Conservation (phyloP, 2,797 vertebrate genomes). For the Sebastolobus alascanus region DNA sequence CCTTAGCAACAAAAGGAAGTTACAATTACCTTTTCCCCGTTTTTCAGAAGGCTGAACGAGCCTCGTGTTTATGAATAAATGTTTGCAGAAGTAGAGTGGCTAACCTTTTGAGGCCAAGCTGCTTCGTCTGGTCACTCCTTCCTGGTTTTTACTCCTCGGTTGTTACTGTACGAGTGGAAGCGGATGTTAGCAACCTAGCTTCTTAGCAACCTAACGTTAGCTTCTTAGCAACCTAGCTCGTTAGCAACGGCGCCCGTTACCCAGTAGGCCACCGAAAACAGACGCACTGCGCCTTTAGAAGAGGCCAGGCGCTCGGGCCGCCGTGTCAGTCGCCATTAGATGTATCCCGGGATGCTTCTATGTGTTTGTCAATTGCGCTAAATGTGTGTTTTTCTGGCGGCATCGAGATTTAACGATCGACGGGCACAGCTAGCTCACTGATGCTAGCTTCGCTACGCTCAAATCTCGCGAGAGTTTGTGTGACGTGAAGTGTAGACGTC, state of each 20-base stretch:
- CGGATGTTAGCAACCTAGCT: slow-evolving; percentile 64
- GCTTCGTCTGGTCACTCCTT: slow-evolving; percentile 60
- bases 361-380: neutral
- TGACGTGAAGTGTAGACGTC: neutral
- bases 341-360: accelerated
- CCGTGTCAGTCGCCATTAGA: neutral
- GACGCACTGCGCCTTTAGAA: neutral
- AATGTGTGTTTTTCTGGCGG: neutral
- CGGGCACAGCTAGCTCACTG: slow-evolving; percentile 22
- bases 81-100: neutral
- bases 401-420: slow-evolving; percentile 2
- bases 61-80: neutral
- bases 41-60: neutral
- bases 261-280: slow-evolving; percentile 5
- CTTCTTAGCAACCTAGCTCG: slow-evolving; percentile 50
- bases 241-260: slow-evolving; percentile 18
- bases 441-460: neutral
- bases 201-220: slow-evolving; percentile 41
- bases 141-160: slow-evolving; percentile 58
- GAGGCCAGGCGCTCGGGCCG: neutral
- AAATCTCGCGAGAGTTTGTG: slow-evolving; percentile 62
- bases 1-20: neutral
- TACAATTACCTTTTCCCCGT: slow-evolving; percentile 47
- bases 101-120: slow-evolving; percentile 52
- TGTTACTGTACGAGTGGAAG: neutral